Percentiles rank a stretch among this genome's conserved stretches.
Evolutionary conservation across 2,113 vertebrate genomes (phyloP).

Genomic region (Brachyhypopomus occidentalis): DNA sequence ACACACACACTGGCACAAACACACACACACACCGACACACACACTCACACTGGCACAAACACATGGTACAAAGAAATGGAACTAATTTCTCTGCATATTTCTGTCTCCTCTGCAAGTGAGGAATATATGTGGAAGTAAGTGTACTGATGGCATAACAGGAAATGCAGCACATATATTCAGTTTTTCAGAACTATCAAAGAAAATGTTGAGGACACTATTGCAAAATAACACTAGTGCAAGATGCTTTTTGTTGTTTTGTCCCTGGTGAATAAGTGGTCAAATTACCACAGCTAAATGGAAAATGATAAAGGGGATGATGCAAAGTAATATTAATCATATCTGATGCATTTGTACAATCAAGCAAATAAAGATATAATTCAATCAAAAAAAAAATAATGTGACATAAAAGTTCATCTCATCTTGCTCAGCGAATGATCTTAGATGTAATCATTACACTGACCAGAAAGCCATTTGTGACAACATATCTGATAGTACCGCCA

Average conservation of each 20-base stretch:
- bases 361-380: not conserved
- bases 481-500: slow-evolving; percentile 29
- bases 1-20: not conserved
- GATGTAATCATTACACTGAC: slow-evolving; percentile 9
- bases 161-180: no score
- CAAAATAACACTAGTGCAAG: no score
- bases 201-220: no score
- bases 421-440: not conserved
- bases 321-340: no score
- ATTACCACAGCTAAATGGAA: no score
- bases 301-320: no score
- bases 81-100: not conserved
- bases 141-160: no score
- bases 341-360: not conserved
- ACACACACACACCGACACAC: not conserved
- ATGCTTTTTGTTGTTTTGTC: no score
- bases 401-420: not conserved
- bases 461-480: not conserved
- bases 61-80: not conserved
- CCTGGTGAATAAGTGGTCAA: no score
- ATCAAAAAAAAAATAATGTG: not conserved
- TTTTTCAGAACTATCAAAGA: no score
- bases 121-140: no score
- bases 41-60: not conserved
- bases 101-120: no score